Percentiles rank a stretch among this genome's conserved stretches.
phyloP scores from a whole-genome alignment of 2,113 vertebrate genomes.

The Phylloscopus trochilus region DNA sequence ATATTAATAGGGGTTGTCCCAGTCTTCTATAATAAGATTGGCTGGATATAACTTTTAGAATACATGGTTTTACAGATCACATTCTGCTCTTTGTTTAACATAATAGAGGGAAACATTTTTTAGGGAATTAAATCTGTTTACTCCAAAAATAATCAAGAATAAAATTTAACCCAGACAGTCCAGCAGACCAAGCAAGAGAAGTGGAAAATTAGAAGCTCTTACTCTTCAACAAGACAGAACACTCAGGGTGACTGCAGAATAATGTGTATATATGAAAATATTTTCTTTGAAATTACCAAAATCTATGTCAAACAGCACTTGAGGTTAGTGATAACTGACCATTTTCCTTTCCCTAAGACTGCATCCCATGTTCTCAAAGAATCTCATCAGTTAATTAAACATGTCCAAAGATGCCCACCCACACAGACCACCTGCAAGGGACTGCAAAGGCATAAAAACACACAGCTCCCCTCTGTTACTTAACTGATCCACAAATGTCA shows the following conservation, averaged over 20 bases:
- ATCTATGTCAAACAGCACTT: conserved; percentile 7
- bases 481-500: conserved; percentile 26
- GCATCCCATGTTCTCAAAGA: not conserved
- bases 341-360: not conserved
- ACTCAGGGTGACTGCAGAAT: not conserved
- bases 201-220: not conserved
- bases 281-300: conserved; percentile 22
- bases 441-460: not conserved
- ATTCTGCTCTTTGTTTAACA: not conserved
- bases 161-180: not conserved
- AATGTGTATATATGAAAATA: not conserved
- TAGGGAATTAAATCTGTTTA: not conserved
- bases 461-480: not conserved
- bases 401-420: not conserved
- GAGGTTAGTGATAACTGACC: not conserved
- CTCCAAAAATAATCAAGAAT: not conserved
- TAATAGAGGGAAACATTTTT: not conserved
- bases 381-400: not conserved
- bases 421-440: not conserved
- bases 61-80: not conserved
- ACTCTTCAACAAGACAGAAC: not conserved
- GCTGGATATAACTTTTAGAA: not conserved
- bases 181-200: not conserved
- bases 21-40: not conserved
- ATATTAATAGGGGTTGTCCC: not conserved